phyloP scores from a whole-genome alignment of 92 coral and sea anemone species.

The Muricea muricata region DNA sequence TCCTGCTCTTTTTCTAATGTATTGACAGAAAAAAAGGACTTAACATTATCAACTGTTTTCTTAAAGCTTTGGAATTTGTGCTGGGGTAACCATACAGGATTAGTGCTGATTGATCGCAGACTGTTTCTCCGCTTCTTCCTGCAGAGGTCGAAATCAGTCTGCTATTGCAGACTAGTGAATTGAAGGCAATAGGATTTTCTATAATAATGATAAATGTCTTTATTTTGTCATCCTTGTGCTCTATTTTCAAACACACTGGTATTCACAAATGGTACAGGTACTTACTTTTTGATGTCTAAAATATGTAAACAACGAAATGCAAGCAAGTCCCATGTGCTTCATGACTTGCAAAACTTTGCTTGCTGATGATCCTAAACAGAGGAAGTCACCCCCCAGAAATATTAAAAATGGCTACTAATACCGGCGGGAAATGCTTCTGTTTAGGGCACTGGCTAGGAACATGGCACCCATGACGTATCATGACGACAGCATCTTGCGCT shows the following conservation, averaged over 20 bases:
- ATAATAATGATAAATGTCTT: background rate
- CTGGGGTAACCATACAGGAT: conserved; percentile 17
- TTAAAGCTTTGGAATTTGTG: background rate
- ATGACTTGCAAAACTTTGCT: conserved; percentile 53
- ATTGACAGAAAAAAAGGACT: conserved; percentile 4
- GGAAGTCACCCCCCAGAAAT: too few species aligned
- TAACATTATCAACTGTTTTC: conserved; percentile 16
- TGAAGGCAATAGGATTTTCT: background rate
- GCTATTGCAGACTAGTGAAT: background rate
- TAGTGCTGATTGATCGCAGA: conserved; percentile 35
- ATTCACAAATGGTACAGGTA: too few species aligned
- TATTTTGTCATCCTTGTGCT: background rate
- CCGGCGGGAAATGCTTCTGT: conserved; percentile 50
- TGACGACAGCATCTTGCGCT: background rate
- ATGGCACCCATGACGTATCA: conserved; percentile 67
- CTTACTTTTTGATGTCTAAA: conserved; percentile 57
- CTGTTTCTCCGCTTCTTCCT: conserved; percentile 16
- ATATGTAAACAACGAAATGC: conserved; percentile 53
- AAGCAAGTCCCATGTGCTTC: conserved; percentile 66
- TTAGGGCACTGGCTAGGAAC: conserved; percentile 23
- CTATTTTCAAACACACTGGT: background rate
- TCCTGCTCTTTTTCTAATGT: conserved; percentile 30
- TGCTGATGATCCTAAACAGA: conserved; percentile 66
- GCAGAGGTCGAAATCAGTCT: background rate
- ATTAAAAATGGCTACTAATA: conserved; percentile 49